Base-by-base conservation (phyloP, 2,888 invertebrate species). In the Metellina segmentata region DNA sequence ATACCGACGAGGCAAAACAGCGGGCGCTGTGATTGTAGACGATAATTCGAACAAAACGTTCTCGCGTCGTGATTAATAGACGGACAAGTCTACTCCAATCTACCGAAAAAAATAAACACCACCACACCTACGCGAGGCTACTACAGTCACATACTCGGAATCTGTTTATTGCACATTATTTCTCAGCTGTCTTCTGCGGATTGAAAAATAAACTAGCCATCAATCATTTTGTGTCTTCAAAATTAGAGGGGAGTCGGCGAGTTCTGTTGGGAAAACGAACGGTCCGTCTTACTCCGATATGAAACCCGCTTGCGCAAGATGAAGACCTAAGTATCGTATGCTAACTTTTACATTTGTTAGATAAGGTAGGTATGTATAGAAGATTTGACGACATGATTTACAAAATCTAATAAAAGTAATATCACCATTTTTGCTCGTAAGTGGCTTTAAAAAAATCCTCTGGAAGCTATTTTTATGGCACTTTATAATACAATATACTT, bases 121-220 rank as follows among this genome's bases (percentile, higher is more conserved):
- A 61, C 61, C 61, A 61, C 61, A 61, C 61, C 61, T 61, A 61
- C 61, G 61, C 11, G 61, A 61, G 61, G 61, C 16, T 61, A 16
- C 16, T 61, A 11, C 61, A 16, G 11, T 6, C 61, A 34, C 20
- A 20, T 20, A 13, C 48, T 19, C 72, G 11, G 6, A 20, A 20
- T 11, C 20, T 19, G 74, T 48, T 74, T 13, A 74, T 74, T 74
- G 70, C 70, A 70, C 48, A 48, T 74, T 74, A 20, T 74, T 74
- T 74, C 16, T n/a, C 70, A 70, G 6, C 19, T 11, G 48, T 74
- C 74, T 34, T 20, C 48, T 20, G 13, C 20, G 48, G 20, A 74
- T 6, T 20, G 74, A 20, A 8, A 74, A 74, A 20, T 61, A 61
- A 20, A 70, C 16, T 70, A 11, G 70, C 11, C 70, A 11, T 19